These are phyloP conservation scores for Lycopodina hypogea DNA, from an alignment of 37 sponge, comb jelly and placozoan species.

Conservation along the genomic window DNA sequence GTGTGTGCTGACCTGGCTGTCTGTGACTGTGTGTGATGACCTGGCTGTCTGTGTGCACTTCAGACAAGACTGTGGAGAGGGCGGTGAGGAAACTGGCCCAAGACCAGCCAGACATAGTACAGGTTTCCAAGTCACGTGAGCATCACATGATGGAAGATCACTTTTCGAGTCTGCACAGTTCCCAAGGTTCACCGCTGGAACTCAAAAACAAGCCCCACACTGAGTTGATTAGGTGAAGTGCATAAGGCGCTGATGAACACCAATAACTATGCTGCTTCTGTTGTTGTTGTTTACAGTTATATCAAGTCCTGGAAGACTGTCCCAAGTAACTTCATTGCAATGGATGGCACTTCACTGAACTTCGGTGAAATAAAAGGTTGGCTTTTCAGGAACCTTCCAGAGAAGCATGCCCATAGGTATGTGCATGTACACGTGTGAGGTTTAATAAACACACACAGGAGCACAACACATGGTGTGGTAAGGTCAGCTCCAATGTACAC, in stretches of 20 bases:
- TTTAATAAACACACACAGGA: not conserved
- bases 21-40: no score
- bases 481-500: no score
- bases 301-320: conserved; percentile 63
- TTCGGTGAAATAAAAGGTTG: conserved; percentile 37
- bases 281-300: not conserved
- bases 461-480: not conserved
- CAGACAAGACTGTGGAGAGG: not conserved
- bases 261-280: conserved; percentile 41
- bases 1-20: no score
- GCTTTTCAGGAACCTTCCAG: conserved; percentile 64
- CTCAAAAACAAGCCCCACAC: not conserved
- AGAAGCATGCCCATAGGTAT: conserved; percentile 46
- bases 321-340: conserved; percentile 24
- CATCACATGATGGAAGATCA: not conserved
- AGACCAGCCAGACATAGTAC: not conserved
- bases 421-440: not conserved
- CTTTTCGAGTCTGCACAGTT: conserved; percentile 25
- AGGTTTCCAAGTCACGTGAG: not conserved
- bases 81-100: not conserved
- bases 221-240: conserved; percentile 25
- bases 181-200: not conserved
- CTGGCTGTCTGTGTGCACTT: not conserved
- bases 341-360: conserved; percentile 19
- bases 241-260: not conserved